phyloP scores from a whole-genome alignment of 2,888 invertebrate species.

The Tinea semifulvella region DNA sequence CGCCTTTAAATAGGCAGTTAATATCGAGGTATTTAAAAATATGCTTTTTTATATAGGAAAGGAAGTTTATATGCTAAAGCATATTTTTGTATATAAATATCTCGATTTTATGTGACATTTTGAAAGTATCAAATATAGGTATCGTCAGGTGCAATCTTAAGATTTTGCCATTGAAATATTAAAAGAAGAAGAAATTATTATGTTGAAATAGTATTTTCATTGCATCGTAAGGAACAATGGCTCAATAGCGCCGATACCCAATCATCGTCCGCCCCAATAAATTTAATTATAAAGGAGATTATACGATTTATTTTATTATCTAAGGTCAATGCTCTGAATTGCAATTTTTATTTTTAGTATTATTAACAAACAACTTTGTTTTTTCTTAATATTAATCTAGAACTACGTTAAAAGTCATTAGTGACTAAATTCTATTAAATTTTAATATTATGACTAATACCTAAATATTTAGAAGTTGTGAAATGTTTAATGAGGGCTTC shows the following conservation, averaged over 20 bases:
- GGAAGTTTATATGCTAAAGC: too few species aligned
- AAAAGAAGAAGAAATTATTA: background rate
- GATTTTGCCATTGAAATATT: slow-evolving; percentile 3
- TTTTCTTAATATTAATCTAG: slow-evolving; percentile 34
- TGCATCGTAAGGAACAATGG: background rate
- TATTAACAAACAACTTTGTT: slow-evolving; percentile 64
- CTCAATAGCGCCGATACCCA: background rate
- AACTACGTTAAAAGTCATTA: slow-evolving; percentile 37
- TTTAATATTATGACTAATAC: slow-evolving; percentile 14
- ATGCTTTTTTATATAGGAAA: too few species aligned
- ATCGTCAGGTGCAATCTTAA: background rate
- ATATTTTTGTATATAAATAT: too few species aligned
- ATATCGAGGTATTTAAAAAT: too few species aligned
- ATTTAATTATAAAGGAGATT: slow-evolving; percentile 7
- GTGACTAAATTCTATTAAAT: slow-evolving; percentile 35
- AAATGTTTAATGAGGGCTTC: too few species aligned
- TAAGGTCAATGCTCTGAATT: slow-evolving; percentile 64
- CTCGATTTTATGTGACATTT: background rate
- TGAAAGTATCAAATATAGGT: background rate
- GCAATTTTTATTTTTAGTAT: slow-evolving; percentile 60
- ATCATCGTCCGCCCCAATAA: background rate
- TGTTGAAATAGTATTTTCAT: background rate
- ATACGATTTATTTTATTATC: slow-evolving; percentile 29
- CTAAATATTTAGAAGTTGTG: slow-evolving; percentile 5
- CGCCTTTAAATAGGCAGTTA: too few species aligned